Evolutionary conservation across 2,113 vertebrate species (phyloP).

Genomic region (Pholis gunnellus): DNA sequence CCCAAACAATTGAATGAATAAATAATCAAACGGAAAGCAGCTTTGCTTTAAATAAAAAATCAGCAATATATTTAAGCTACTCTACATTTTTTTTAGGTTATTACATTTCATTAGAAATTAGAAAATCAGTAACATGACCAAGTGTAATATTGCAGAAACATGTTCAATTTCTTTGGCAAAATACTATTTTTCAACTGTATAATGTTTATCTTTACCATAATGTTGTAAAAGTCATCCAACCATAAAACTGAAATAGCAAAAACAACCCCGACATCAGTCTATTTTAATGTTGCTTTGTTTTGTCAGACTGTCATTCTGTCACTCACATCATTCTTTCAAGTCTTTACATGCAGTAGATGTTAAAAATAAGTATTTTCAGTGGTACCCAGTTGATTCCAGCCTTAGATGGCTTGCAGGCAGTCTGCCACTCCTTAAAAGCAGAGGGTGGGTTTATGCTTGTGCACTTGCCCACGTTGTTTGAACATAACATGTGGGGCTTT

Average conservation of each 20-base stretch:
- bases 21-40: background rate
- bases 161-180: background rate
- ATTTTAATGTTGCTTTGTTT: constrained; percentile 37
- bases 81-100: background rate
- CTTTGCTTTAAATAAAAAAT: background rate
- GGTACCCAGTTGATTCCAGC: constrained; percentile 43
- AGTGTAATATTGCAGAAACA: background rate
- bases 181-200: background rate
- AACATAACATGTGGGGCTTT: constrained; percentile 52
- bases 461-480: constrained; percentile 51
- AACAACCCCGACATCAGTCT: constrained; percentile 25
- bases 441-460: constrained; percentile 42
- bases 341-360: constrained; percentile 36
- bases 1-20: background rate
- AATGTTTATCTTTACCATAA: constrained; percentile 2
- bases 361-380: constrained; percentile 51
- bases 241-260: constrained; percentile 10
- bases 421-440: constrained; percentile 41
- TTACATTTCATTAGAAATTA: background rate
- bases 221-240: constrained; percentile 4
- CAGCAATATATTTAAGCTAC: background rate
- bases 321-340: constrained; percentile 27
- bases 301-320: constrained; percentile 41
- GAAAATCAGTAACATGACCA: background rate
- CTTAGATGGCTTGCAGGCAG: constrained; percentile 52